Evolutionary conservation across 2,113 vertebrate species (phyloP).

Genomic region (Elaphurus davidianus): DNA sequence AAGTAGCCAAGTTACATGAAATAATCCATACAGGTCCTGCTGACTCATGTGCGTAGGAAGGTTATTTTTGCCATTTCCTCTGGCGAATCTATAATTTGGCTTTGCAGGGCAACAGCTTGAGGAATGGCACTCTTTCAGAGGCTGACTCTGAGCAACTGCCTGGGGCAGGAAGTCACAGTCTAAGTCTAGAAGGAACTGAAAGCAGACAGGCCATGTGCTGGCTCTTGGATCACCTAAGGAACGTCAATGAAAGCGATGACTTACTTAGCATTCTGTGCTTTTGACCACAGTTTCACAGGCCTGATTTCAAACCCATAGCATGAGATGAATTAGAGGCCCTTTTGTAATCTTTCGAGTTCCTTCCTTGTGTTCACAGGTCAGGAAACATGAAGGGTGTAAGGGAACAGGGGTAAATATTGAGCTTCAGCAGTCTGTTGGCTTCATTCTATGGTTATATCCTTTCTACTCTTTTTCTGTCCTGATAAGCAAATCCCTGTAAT

Average conservation of each 20-base stretch:
- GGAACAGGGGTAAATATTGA: neutral
- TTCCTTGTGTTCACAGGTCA: neutral
- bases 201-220: neutral
- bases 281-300: neutral
- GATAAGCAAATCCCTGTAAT: neutral
- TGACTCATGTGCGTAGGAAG: neutral
- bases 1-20: neutral
- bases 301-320: conserved; percentile 24
- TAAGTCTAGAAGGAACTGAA: conserved; percentile 60
- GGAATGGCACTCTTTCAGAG: neutral
- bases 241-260: neutral
- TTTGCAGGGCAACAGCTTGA: neutral
- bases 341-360: neutral
- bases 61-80: conserved; percentile 10
- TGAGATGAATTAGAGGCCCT: neutral
- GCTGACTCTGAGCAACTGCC: neutral
- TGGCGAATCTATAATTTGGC: neutral
- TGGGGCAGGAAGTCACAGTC: conserved; percentile 1
- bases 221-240: neutral
- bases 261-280: conserved; percentile 17
- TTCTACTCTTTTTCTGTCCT: neutral
- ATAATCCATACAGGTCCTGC: neutral
- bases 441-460: neutral
- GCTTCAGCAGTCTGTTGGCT: neutral
- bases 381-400: neutral